Evolutionary conservation across 2,888 invertebrate genomes (phyloP).

Genomic region (Metallyticus violacea): DNA sequence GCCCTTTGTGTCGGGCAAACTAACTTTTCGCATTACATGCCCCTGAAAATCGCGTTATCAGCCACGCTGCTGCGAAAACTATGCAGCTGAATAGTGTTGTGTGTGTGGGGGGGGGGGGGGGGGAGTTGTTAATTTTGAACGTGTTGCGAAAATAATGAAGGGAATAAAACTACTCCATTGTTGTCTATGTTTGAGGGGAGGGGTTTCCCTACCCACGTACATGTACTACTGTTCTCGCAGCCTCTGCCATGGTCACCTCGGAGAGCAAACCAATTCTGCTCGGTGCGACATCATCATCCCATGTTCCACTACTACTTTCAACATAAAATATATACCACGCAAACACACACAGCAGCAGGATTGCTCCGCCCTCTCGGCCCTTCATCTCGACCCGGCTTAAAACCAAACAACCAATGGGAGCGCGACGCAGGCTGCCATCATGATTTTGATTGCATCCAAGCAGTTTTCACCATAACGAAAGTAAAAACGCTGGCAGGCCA

Average conservation of each 20-base stretch:
- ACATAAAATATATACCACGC: background rate
- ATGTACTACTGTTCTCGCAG: too few species aligned
- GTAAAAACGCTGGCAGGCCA: slow-evolving; percentile 22
- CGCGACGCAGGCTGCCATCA: slow-evolving; percentile 26
- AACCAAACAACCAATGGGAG: slow-evolving; percentile 20
- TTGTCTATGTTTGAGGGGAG: background rate
- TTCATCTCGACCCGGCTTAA: background rate
- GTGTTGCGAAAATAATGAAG: background rate
- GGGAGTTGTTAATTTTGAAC: background rate
- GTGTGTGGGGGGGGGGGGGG: too few species aligned
- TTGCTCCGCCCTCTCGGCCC: background rate
- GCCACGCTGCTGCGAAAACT: background rate
- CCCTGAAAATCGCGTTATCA: background rate
- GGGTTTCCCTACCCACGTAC: too few species aligned
- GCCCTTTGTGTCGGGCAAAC: background rate
- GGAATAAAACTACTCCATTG: background rate
- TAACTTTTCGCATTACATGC: too few species aligned
- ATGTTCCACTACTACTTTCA: background rate
- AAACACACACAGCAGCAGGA: background rate
- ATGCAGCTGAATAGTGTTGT: too few species aligned
- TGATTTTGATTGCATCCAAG: slow-evolving; percentile 29
- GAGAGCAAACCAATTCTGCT: background rate
- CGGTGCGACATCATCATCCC: too few species aligned
- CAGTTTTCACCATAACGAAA: slow-evolving; percentile 11
- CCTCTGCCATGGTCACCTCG: too few species aligned